Evolutionary conservation across 2,888 invertebrate genomes (phyloP).

Genomic region (Lordiphosa andalusiaca): DNA sequence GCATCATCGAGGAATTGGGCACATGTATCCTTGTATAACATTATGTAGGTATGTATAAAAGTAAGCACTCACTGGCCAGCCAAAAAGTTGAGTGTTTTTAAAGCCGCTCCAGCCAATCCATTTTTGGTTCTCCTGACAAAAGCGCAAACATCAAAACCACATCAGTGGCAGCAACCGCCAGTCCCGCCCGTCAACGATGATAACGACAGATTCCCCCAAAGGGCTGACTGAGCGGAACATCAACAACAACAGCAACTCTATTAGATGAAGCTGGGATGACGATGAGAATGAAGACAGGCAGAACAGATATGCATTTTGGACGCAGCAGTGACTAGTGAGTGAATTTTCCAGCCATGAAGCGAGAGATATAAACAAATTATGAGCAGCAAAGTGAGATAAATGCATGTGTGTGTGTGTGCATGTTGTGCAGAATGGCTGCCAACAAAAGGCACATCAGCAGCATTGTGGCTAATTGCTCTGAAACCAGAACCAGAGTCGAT

Average conservation of each 20-base stretch:
- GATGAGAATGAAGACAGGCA: slow-evolving; percentile 15
- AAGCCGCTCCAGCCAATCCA: slow-evolving; percentile 34
- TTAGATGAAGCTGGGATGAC: slow-evolving; percentile 47
- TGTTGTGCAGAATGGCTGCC: slow-evolving; percentile 16
- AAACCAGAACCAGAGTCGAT: slow-evolving; percentile 18
- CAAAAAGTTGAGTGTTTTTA: slow-evolving; percentile 43
- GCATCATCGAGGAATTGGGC: slow-evolving; percentile 46
- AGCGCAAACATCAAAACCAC: slow-evolving; percentile 69
- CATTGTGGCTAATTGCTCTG: slow-evolving; percentile 64
- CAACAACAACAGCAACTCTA: slow-evolving; percentile 74
- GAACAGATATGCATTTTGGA: slow-evolving; percentile 34
- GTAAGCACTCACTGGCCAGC: slow-evolving; percentile 18
- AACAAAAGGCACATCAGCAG: slow-evolving; percentile 29
- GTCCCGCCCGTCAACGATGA: slow-evolving; percentile 31
- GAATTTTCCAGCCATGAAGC: slow-evolving; percentile 7
- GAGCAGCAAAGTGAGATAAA: slow-evolving; percentile 69
- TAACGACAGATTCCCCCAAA: slow-evolving; percentile 62
- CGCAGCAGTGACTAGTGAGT: background rate
- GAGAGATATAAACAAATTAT: slow-evolving; percentile 73
- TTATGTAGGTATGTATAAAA: slow-evolving; percentile 17
- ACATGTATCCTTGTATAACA: slow-evolving; percentile 4
- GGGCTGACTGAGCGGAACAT: slow-evolving; percentile 67
- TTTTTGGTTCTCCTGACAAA: slow-evolving; percentile 33
- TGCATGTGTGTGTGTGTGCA: slow-evolving; percentile 31
- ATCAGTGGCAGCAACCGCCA: slow-evolving; percentile 41